These are phyloP conservation scores for Catharus bicknelli DNA, from an alignment of 2,113 vertebrate species.

Conservation along the genomic window DNA sequence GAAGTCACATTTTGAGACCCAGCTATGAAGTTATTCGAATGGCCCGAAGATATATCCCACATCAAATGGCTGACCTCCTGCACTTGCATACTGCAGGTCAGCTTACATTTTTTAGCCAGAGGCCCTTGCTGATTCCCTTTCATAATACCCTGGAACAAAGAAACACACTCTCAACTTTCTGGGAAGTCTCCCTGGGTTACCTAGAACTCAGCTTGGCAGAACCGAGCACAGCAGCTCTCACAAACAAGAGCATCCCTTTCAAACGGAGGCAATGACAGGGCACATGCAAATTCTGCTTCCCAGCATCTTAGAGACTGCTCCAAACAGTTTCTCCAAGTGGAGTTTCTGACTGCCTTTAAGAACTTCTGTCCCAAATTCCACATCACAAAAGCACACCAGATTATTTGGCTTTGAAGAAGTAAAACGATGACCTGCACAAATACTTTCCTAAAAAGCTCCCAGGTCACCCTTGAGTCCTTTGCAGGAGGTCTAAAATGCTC, in stretches of 20 bases:
- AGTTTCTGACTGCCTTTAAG: neutral
- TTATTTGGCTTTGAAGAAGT: neutral
- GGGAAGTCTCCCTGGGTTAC: constrained; percentile 62
- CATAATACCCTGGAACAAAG: constrained; percentile 70
- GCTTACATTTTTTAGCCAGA: constrained; percentile 67
- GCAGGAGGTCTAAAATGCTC: neutral
- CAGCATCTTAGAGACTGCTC: neutral
- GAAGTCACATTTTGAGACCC: constrained; percentile 58
- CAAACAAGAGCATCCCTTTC: constrained; percentile 55
- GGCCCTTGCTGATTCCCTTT: constrained; percentile 61
- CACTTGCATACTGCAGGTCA: constrained; percentile 61
- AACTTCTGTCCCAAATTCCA: constrained; percentile 9
- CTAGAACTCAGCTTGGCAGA: constrained; percentile 61
- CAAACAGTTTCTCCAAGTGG: neutral
- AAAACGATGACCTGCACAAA: constrained; percentile 25
- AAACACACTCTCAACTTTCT: constrained; percentile 36
- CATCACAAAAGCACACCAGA: neutral
- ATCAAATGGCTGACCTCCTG: constrained; percentile 68
- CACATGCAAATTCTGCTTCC: neutral
- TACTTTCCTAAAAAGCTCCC: constrained; percentile 14
- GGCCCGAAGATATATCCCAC: constrained; percentile 63
- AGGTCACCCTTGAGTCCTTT: neutral
- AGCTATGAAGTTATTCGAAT: constrained; percentile 49
- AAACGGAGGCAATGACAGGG: neutral
- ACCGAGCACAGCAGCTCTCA: neutral